Base-by-base conservation (phyloP, 2,888 invertebrate genomes). In the Prosapia bicincta region DNA sequence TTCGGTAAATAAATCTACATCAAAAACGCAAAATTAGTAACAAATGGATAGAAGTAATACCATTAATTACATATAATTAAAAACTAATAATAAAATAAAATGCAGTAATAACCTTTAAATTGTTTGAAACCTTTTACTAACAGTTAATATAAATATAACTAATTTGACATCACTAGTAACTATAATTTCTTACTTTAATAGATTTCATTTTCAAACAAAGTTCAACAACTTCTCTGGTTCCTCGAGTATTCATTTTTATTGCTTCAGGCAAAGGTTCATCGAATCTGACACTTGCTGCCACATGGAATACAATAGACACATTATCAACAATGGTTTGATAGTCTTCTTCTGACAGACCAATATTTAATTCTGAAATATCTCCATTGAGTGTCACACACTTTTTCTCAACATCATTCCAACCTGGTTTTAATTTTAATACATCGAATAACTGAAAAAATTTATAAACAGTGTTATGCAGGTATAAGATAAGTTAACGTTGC, bases 351-450 rank as follows among this genome's bases (percentile, higher is more conserved):
- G 89, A 86, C 13, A 89, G 80, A 84, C 90, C 92, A 75, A 93
- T 83, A 0, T 88, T 89, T 6, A 88, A 82, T 75, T 87, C 83
- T 20, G 84, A 84, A 0, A 88, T 86, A 83, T 93, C 91, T 0
- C 93, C 93, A 0, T 84, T 83, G 0, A 96, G 86, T 0, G 90
- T 88, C 26, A 88, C 86, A 0, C 95, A 85, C 83, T 95, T 94
- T 0, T 88, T 82, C 86, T 82, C 0, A 54, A 54, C 54, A n/a
- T 54, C 54, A 20, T 2, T 54, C 54, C 54, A 54, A 54, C 20
- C 3, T 9, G n/a, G 54, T 20, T 54, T 20, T 54, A 20, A 54
- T 54, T 54, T 54, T 20, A 54, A 9, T 10, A 54, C 9, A 54
- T 54, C 54, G 54, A 20, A 54, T 54, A 54, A 20, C 54, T 54